Conservation (phyloP, 2,888 invertebrate genomes). For the Lydus trimaculatus region DNA sequence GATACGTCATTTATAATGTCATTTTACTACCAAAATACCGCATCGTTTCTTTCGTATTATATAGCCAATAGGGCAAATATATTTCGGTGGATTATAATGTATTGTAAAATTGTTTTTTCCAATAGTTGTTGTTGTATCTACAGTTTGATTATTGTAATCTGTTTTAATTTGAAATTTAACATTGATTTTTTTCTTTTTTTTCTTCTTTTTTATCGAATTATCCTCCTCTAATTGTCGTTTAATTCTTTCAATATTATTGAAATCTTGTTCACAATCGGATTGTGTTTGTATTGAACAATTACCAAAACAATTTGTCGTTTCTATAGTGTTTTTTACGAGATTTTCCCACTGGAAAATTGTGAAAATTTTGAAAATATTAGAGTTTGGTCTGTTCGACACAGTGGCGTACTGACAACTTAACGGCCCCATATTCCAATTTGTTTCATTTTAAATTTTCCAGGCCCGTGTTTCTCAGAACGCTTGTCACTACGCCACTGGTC, state of each 20-base stretch:
- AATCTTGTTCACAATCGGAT: constrained; percentile 28
- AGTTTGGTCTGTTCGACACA: no score
- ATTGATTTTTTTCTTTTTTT: constrained; percentile 41
- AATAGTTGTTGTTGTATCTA: constrained; percentile 20
- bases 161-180: constrained; percentile 50
- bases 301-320: constrained; percentile 24
- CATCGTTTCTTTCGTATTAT: constrained; percentile 64
- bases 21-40: constrained; percentile 58
- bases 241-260: constrained; percentile 28
- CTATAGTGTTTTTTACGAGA: constrained; percentile 36
- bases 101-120: constrained; percentile 31
- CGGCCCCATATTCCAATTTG: no score
- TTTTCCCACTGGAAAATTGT: constrained; percentile 42
- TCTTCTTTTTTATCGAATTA: constrained; percentile 34
- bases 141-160: constrained; percentile 40
- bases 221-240: background rate
- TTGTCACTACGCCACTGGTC: no score
- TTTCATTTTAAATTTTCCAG: no score
- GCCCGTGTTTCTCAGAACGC: no score
- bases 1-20: no score
- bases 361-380: constrained; percentile 47
- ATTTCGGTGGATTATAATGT: constrained; percentile 34
- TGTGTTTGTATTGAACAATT: constrained; percentile 36
- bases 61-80: constrained; percentile 64
- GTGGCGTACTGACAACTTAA: no score